These are phyloP conservation scores for Rhabdophis nuchalis DNA, from an alignment of 2,797 vertebrate genomes.

Conservation along the genomic window DNA sequence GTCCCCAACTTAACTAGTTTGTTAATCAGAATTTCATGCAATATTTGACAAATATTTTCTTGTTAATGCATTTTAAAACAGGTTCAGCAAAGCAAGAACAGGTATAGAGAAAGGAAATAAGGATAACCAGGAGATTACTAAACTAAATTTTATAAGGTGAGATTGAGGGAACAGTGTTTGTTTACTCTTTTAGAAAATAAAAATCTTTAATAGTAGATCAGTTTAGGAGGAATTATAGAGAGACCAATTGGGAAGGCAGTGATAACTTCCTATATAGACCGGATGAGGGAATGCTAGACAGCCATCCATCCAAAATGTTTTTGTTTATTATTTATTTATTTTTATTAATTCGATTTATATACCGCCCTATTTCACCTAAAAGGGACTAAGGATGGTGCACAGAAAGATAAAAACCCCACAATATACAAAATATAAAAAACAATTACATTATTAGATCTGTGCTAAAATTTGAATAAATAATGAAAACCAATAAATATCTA, in stretches of 20 bases:
- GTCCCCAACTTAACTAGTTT: background rate
- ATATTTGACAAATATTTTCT: background rate
- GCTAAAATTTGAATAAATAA: too few relatives aligned
- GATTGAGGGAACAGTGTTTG: background rate
- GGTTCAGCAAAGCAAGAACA: background rate
- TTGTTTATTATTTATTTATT: too few relatives aligned
- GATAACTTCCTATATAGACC: background rate
- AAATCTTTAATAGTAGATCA: background rate
- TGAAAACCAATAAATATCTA: too few relatives aligned
- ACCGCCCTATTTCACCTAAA: too few relatives aligned
- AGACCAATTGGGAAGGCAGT: background rate
- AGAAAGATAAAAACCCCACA: too few relatives aligned
- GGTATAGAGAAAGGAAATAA: background rate
- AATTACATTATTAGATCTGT: too few relatives aligned
- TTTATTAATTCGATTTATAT: too few relatives aligned
- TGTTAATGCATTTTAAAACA: background rate
- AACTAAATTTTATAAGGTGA: background rate
- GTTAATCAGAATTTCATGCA: background rate
- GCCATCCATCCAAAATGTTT: background rate
- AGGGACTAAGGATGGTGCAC: too few relatives aligned
- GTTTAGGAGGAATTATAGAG: background rate
- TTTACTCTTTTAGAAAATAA: background rate
- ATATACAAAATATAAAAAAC: too few relatives aligned
- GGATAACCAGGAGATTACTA: background rate
- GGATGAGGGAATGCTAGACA: background rate